These are phyloP conservation scores for Enteromius viviparus DNA, from an alignment of 2,797 vertebrate genomes.

Conservation along the genomic window DNA sequence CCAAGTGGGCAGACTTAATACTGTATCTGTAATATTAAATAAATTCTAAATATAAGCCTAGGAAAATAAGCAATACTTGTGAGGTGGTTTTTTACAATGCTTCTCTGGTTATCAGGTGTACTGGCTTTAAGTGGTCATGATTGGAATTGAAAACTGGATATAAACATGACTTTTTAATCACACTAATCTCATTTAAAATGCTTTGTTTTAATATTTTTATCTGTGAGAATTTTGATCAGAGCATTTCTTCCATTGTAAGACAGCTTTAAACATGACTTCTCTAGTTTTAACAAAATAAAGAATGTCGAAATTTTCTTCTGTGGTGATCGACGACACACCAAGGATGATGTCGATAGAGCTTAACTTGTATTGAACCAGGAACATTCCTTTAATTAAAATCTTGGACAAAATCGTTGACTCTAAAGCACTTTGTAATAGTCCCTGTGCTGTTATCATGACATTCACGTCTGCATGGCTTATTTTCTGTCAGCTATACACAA, in stretches of 20 bases:
- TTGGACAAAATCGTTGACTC: background rate
- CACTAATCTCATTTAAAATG: background rate
- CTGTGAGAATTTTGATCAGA: background rate
- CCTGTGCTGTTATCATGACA: background rate
- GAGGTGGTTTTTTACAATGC: background rate
- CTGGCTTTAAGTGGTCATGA: background rate
- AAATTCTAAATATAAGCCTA: background rate
- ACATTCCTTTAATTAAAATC: conserved; percentile 27
- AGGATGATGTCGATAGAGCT: background rate
- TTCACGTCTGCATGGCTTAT: background rate
- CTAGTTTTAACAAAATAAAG: background rate
- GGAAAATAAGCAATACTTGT: background rate
- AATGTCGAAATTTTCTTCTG: background rate
- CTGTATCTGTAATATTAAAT: background rate
- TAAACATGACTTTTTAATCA: background rate
- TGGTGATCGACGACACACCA: background rate
- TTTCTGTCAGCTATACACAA: background rate
- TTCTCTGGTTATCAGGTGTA: background rate
- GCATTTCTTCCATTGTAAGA: no score
- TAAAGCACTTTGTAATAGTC: conserved; percentile 3
- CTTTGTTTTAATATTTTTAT: background rate
- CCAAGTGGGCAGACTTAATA: background rate
- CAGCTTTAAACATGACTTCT: background rate
- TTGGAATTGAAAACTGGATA: background rate
- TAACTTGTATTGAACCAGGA: conserved; percentile 3